A percentile compares a stretch with the other conserved stretches of the same genome.
These are phyloP conservation scores for Sympetrum striolatum DNA, from an alignment of 2,888 invertebrate species.

Conservation along the genomic window DNA sequence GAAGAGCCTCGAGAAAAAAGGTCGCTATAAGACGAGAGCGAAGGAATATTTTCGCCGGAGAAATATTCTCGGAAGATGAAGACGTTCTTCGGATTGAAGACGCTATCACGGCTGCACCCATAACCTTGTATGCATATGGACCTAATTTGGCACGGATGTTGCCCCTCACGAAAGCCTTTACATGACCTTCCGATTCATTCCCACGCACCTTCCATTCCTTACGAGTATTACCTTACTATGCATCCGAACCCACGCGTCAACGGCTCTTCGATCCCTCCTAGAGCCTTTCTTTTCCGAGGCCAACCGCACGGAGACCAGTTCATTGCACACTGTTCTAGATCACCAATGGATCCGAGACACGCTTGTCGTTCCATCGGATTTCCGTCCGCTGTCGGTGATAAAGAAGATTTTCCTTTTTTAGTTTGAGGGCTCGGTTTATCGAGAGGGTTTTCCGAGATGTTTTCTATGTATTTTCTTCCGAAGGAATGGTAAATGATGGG, in stretches of 20 bases:
- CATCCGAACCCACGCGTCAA: not conserved
- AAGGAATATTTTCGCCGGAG: not conserved
- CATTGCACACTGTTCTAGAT: slow-evolving; percentile 1
- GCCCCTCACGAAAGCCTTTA: not conserved
- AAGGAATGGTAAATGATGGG: too few relatives aligned
- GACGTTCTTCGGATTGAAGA: not conserved
- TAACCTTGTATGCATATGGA: not conserved
- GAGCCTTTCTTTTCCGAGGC: not conserved
- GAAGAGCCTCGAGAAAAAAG: too few relatives aligned
- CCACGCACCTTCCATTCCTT: not conserved
- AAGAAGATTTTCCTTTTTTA: too few relatives aligned
- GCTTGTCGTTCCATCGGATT: not conserved
- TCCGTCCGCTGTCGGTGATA: too few relatives aligned
- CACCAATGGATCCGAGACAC: not conserved
- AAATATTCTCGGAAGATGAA: not conserved
- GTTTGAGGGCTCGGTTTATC: too few relatives aligned
- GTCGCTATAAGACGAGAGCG: too few relatives aligned
- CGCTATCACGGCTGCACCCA: not conserved
- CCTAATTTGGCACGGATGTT: not conserved
- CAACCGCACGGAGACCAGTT: slow-evolving; percentile 10
- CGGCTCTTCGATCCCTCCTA: too few relatives aligned
- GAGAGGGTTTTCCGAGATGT: too few relatives aligned
- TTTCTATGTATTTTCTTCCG: not conserved
- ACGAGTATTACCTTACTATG: not conserved
- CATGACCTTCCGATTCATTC: not conserved